These are phyloP conservation scores for Pectinophora gossypiella DNA, from an alignment of 1,140 invertebrate genomes.

Conservation along the genomic window DNA sequence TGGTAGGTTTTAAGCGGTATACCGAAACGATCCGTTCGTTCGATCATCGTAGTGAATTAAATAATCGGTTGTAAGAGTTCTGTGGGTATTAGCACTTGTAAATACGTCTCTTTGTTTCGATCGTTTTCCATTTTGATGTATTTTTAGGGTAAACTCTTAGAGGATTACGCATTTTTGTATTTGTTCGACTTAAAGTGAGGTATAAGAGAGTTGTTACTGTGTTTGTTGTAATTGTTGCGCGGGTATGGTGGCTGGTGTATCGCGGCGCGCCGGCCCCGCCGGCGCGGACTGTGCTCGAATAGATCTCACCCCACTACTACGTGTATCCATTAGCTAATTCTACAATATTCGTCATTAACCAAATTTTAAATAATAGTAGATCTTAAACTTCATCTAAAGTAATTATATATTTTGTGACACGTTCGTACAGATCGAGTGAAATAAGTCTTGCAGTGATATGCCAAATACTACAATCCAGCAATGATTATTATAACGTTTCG, in stretches of 20 bases:
- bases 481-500: constrained; percentile 69
- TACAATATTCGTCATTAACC: too few species aligned
- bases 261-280: neutral
- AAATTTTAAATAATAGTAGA: constrained; percentile 11
- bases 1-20: constrained; percentile 49
- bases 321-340: neutral
- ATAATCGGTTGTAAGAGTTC: constrained; percentile 43
- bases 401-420: constrained; percentile 34
- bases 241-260: neutral
- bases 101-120: constrained; percentile 60
- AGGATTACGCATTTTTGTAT: constrained; percentile 65
- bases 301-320: neutral
- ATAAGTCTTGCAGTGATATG: constrained; percentile 66
- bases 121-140: constrained; percentile 68
- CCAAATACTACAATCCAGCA: constrained; percentile 68
- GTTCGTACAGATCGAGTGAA: constrained; percentile 21
- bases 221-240: constrained; percentile 54
- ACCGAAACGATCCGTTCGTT: constrained; percentile 29
- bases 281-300: neutral
- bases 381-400: constrained; percentile 2
- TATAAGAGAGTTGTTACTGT: constrained; percentile 55
- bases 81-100: constrained; percentile 55
- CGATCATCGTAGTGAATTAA: constrained; percentile 32
- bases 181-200: constrained; percentile 56
- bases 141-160: constrained; percentile 61